Base-by-base conservation (phyloP, 30 jellyfish, hydroid and myxozoan genomes). In the Hydractinia echinata region DNA sequence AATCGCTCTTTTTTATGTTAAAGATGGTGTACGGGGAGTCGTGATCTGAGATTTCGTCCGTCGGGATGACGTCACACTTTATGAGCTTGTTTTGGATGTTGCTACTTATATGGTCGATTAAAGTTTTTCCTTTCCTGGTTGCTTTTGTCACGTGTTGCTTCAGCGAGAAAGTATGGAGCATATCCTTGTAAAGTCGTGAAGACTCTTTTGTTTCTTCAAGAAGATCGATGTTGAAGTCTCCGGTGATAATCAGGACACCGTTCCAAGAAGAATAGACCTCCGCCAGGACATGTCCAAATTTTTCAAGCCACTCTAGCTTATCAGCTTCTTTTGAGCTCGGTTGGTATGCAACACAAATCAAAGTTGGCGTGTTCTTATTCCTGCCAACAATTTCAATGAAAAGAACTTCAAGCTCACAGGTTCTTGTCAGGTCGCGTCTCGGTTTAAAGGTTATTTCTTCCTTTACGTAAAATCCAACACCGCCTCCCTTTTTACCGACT, bases 81-180 rank as follows among this genome's bases (percentile, higher is more conserved):
- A 53, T 55, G 53, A 56, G 54, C 62, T 39, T 30, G 21, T 44
- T 76, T 39, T 85, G 87, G 85, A 44, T 48, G 56, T 61, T 79
- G 60, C 89, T 71, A 73, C 6, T 78, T 86, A 79, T 86, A 30
- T 30, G 90, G 89, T 86, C 95, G 19, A 86, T 79, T 69, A 86
- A 81, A 5, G 86, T 77, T 80, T 52, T n/a, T 56, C 84, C 53
- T 60, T 86, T 77, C 69, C 69, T 69, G 54, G 95, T 86, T 55
- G 62, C 61, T 80, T 86, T 64, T 55, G 90, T 86, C 7, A 86
- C 86, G 72, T 79, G 87, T 72, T 85, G 88, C 66, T 73, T 81
- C 11, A 73, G 91, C 60, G 62, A 61, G 20, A 74, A 68, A 15
- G 91, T 81, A 80, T 10, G 18, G 16, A 83, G 86, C 80, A 53